Base-by-base conservation (phyloP, 2,113 vertebrate species). In the Rhadina sibilatrix region DNA sequence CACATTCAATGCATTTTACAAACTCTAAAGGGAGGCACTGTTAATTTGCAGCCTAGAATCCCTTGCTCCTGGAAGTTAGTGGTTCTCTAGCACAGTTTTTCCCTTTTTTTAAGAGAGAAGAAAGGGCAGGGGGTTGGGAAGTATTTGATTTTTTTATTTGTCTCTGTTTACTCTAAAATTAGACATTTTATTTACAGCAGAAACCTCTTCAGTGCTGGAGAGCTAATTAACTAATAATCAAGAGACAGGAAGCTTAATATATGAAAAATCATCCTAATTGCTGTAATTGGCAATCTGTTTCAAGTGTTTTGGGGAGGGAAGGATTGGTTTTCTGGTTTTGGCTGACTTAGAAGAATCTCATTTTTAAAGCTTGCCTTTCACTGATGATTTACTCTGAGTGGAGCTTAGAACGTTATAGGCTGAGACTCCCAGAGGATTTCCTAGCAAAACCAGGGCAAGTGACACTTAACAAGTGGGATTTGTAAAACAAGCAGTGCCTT, bases 251-350 rank as follows among this genome's bases (percentile, higher is more conserved):
- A 93, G 52, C 68, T 95, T 95, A 83, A 86, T 87, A 83, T 37
- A 54, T 90, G 81, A 94, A 91, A 96, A 96, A 93, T 86, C 40
- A 40, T 59, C 35, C 31, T 78, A 86, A 92, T 61, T 79, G 70
- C 49, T 86, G 38, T 74, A 90, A 81, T 91, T 93, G 75, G 60
- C 83, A 86, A 64, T 92, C 86, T 92, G 90, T 83, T 88, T 96
- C 76, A 78, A 93, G 89, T 92, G 85, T 23, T 90, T 95, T 88
- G 6, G 82, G 85, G 63, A 92, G 83, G 75, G 70, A 83, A 93
- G 64, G 75, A 57, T 83, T 88, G 38, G 33, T 57, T 89, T 91
- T 91, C 84, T 82, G 59, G 37, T 69, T 93, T 86, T 88, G 76
- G 61, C 71, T 87, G 60, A 52, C 69, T 93, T 88, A 63, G 57